Evolutionary conservation across 2,797 vertebrate species (phyloP).

Genomic region (Trichosurus vulpecula): DNA sequence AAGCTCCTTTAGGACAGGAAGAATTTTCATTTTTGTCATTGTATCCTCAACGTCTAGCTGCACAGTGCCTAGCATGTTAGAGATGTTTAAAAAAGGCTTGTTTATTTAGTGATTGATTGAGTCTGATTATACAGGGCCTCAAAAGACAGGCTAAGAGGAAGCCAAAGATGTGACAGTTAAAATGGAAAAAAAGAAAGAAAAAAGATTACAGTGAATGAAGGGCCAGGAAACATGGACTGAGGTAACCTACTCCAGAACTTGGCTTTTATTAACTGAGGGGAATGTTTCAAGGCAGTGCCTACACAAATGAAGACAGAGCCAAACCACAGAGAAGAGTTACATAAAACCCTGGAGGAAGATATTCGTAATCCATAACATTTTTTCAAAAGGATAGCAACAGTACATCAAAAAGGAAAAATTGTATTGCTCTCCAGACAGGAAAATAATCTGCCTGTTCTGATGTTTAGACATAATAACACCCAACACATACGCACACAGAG

Average conservation of each 20-base stretch:
- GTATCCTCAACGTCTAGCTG: background rate
- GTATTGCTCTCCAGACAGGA: background rate
- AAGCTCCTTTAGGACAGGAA: background rate
- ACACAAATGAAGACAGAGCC: background rate
- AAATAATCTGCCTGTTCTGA: background rate
- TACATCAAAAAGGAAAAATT: slow-evolving; percentile 10
- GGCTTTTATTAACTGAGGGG: background rate
- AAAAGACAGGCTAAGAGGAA: background rate
- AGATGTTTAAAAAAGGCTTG: background rate
- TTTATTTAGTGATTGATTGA: background rate
- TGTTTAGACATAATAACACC: background rate
- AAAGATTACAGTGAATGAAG: background rate
- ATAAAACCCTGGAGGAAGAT: slow-evolving; percentile 10
- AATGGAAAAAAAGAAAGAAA: background rate
- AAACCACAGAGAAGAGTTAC: slow-evolving; percentile 1
- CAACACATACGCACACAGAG: background rate
- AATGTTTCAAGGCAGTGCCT: background rate
- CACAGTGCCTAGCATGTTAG: background rate
- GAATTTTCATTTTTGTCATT: background rate
- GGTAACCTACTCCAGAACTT: background rate
- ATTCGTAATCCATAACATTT: slow-evolving; percentile 3
- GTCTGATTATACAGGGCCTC: background rate
- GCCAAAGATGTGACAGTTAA: background rate
- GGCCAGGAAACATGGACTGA: background rate
- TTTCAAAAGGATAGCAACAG: slow-evolving; percentile 9